Base-by-base conservation (phyloP, 2,113 vertebrate genomes). In the Haemorhous mexicanus region DNA sequence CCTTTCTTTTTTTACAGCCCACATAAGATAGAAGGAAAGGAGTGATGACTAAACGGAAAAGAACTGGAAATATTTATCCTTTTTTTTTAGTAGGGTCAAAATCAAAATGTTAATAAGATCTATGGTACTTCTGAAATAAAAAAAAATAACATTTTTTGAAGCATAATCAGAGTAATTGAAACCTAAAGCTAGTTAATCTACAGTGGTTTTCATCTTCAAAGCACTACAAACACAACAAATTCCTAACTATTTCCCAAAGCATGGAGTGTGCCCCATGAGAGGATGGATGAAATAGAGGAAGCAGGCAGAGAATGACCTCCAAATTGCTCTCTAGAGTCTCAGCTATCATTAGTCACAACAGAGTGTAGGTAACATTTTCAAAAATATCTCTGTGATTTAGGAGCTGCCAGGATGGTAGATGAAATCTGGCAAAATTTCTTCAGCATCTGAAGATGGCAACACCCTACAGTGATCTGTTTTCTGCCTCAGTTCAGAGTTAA, bases 191-290 rank as follows among this genome's bases (percentile, higher is more conserved):
- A 78, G 53, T 80, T 93, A 88, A 80, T 93, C 41, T 84, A 58
- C 35, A 58, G 52, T 11, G 24, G 6, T 66, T 92, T 93, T 86
- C 46, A 78, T 88, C 87, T 93, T 75, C 61, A 95, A 95, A 96
- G 24, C n/a, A n/a, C 44, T 91, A 49, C 17, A 83, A 87, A 73
- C 24, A 79, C 27, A 88, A 92, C 27, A 94, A 83, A 86, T 86
- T 88, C 52, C 52, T 56, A 67, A 86, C 19, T 61, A 69, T 81
- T 91, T 92, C 52, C 47, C 72, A 84, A 86, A 81, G 30, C 63
- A 55, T 49, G 53, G 27, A 87, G 10, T 21, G 30, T 47, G 43
- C 15, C 68, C 62, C 87, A 53, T 55, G 84, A 74, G 72, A 83
- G 30, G 49, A 41, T 59, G 41, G 35, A 77, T 88, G 49, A 84